Evolutionary conservation across 2,113 vertebrate genomes (phyloP).

Genomic region (Brachyhypopomus occidentalis): DNA sequence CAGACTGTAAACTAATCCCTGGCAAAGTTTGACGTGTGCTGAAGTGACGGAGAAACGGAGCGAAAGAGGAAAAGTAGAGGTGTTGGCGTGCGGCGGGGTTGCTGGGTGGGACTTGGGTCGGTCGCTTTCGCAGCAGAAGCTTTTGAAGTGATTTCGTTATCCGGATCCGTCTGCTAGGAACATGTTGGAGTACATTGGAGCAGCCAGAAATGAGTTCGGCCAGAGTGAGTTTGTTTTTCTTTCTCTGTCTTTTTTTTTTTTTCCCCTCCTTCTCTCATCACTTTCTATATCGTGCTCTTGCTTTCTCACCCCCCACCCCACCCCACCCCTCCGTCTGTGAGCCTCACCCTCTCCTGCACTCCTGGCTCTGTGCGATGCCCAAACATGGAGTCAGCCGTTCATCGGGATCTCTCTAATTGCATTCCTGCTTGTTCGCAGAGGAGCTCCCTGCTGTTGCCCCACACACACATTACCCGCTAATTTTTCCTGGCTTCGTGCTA

Average conservation of each 20-base stretch:
- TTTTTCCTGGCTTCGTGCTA: constrained; percentile 5
- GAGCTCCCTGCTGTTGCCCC: not conserved
- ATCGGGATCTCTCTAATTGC: constrained; percentile 8
- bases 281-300: not conserved
- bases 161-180: constrained; percentile 52
- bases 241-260: not conserved
- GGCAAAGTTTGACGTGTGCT: constrained; percentile 40
- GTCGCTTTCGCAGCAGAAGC: constrained; percentile 38
- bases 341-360: not conserved
- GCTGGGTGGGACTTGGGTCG: no score
- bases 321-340: not conserved
- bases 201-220: constrained; percentile 53
- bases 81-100: constrained; percentile 1
- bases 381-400: constrained; percentile 44
- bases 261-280: constrained; percentile 7
- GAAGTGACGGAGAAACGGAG: not conserved
- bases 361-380: constrained; percentile 12
- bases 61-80: constrained; percentile 35
- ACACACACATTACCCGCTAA: not conserved
- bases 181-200: constrained; percentile 51
- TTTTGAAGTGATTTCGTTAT: constrained; percentile 66
- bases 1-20: constrained; percentile 58
- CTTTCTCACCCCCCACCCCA: not conserved
- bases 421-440: not conserved
- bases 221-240: constrained; percentile 61